Evolutionary conservation across 2,888 invertebrate species (phyloP).

Genomic region (Andrena dorsata): DNA sequence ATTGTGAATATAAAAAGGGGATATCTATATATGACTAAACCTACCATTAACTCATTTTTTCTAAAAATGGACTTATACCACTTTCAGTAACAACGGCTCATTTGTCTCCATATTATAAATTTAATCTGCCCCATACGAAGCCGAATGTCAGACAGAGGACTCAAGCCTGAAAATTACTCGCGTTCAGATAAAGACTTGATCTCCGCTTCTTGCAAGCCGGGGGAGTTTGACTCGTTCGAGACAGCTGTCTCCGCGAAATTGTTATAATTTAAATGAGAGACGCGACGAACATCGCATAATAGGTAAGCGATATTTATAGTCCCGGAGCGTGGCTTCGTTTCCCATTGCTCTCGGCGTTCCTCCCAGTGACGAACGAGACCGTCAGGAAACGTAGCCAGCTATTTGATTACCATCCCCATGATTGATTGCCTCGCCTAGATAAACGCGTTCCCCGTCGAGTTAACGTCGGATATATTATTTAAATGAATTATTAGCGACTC

Average conservation of each 20-base stretch:
- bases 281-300: background rate
- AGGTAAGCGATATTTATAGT: conserved; percentile 19
- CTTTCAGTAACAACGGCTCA: too few relatives aligned
- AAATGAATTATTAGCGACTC: conserved; percentile 42
- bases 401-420: conserved; percentile 52
- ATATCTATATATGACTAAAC: too few relatives aligned
- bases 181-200: background rate
- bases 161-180: too few relatives aligned
- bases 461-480: conserved; percentile 49
- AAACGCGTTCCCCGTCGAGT: conserved; percentile 33
- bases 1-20: too few relatives aligned
- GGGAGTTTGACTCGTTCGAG: background rate
- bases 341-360: conserved; percentile 21
- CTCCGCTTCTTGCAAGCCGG: background rate
- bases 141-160: background rate
- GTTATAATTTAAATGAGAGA: conserved; percentile 7
- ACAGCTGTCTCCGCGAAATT: background rate
- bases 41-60: too few relatives aligned
- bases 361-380: conserved; percentile 33
- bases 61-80: too few relatives aligned
- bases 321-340: background rate
- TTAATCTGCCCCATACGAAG: background rate
- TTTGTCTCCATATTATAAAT: too few relatives aligned
- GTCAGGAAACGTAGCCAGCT: conserved; percentile 39
- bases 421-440: conserved; percentile 40